Evolutionary conservation across 2,113 vertebrate species (phyloP), one percentile per base, ranked within the genome.

Genomic region (Cynopterus brachyotis): DNA sequence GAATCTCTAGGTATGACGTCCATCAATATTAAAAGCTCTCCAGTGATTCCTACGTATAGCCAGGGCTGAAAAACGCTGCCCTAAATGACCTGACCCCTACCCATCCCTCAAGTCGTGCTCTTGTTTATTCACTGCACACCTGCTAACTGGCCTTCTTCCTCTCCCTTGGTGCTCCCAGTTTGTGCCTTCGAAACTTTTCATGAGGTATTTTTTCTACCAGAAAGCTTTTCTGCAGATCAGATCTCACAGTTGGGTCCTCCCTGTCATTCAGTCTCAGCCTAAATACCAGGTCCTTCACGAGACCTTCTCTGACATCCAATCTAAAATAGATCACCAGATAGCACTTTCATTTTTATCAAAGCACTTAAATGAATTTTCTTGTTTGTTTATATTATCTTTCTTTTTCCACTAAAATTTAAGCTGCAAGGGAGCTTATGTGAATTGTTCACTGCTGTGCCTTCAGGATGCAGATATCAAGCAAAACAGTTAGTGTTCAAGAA

Each of bases 401-500:
- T 87, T 70, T 59, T 50, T 35, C 84, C 42, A 28, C 45, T 64
- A 91, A 97, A 82, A 78, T 16, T 53, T 32, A 96, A 95, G 35
- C 50, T 82, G 28, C 24, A 64, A 40, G 15, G 50, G 13, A 66
- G 40, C 53, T 57, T 82, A 37, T 5, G 30, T 70, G 13, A 94
- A 64, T 32, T 92, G 47, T 66, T 92, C 47, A 59, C 16, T 55
- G 50, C 62, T 83, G 26, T 73, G 20, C 37, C 59, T 75, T 73
- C 15, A 67, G 57, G 45, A 81, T 57, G 11, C 32, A 83, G 57
- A 59, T 19, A 72, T 16, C 15, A 75, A 94, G 40, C 67, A 79
- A 78, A 89, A 86, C 9, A 87, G 24, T 69, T 76, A 37, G 9
- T 59, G 37, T 78, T 96, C n/a, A 72, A 73, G 89, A 96, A 88